These are phyloP conservation scores for Anaspis maculata DNA, from an alignment of 2,888 invertebrate genomes.

Conservation along the genomic window DNA sequence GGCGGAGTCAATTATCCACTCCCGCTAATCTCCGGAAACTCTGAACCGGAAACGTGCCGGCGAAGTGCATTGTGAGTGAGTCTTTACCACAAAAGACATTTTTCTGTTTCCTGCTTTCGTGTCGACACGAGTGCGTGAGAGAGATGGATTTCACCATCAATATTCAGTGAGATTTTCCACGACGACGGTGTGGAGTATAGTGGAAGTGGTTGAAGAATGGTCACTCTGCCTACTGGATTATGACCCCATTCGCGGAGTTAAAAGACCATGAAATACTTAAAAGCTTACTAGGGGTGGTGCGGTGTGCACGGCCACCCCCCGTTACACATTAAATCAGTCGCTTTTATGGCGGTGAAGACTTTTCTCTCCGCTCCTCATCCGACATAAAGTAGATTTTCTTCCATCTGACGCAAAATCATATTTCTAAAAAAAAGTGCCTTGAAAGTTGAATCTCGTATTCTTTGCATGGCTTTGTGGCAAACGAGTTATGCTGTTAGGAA, in stretches of 20 bases:
- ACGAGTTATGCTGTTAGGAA: too few species aligned
- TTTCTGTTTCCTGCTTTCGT: slow-evolving; percentile 20
- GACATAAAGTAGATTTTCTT: too few species aligned
- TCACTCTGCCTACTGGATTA: slow-evolving; percentile 20
- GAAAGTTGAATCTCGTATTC: too few species aligned
- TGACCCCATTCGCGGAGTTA: slow-evolving; percentile 13
- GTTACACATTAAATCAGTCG: too few species aligned
- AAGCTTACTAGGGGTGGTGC: too few species aligned
- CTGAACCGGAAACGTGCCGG: slow-evolving; percentile 29
- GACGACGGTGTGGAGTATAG: too few species aligned
- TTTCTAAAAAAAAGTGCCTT: too few species aligned
- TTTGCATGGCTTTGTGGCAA: too few species aligned
- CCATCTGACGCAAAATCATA: too few species aligned
- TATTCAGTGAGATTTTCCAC: slow-evolving; percentile 20
- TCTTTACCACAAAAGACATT: slow-evolving; percentile 35
- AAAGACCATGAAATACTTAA: slow-evolving; percentile 12
- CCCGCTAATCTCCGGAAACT: slow-evolving; percentile 38
- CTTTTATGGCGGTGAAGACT: too few species aligned
- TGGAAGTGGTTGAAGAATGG: slow-evolving; percentile 22
- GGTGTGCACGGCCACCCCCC: too few species aligned
- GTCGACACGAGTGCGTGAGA: slow-evolving; percentile 2
- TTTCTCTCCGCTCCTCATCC: too few species aligned
- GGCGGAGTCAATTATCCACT: slow-evolving; percentile 39
- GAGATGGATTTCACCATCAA: slow-evolving; percentile 16
- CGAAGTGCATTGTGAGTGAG: slow-evolving; percentile 27